phyloP scores from a whole-genome alignment of 2,888 invertebrate genomes.

The Aporophyla lueneburgensis region DNA sequence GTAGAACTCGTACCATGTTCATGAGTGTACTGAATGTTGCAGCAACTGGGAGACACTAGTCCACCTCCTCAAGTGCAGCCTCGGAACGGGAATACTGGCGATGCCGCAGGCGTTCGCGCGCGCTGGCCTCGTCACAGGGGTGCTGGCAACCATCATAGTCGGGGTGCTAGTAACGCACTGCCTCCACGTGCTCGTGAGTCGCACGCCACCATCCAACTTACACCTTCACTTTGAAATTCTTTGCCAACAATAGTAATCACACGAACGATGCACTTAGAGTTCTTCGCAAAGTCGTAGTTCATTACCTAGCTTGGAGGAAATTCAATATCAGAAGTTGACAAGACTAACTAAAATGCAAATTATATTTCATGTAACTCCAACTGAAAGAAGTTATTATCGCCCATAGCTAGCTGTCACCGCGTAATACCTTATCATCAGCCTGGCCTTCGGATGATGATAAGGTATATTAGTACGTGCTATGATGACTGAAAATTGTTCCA shows the following conservation, averaged over 20 bases:
- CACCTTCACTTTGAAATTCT: neutral
- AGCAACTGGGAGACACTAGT: conserved; percentile 96
- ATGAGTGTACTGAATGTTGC: conserved; percentile 80
- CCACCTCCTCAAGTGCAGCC: conserved; percentile 96
- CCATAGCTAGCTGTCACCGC: too few relatives aligned
- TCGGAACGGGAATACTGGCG: conserved; percentile 98
- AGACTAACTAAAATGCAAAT: neutral
- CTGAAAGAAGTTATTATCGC: neutral
- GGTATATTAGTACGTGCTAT: too few relatives aligned
- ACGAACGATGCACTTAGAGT: neutral
- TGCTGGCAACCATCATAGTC: conserved; percentile 94
- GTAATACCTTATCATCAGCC: neutral
- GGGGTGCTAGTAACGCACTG: conserved; percentile 96
- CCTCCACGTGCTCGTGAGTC: conserved; percentile 94
- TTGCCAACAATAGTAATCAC: neutral
- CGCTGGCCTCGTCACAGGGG: conserved; percentile 95
- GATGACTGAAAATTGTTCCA: too few relatives aligned
- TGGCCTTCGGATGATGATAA: too few relatives aligned
- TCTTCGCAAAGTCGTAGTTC: neutral
- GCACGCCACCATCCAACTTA: neutral
- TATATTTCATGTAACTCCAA: neutral
- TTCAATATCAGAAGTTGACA: neutral
- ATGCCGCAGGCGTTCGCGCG: conserved; percentile 98
- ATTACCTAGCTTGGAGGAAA: neutral
- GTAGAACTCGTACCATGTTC: neutral